phyloP scores from a whole-genome alignment of 1,140 invertebrate genomes.

The Thalassaphorura encarpata region DNA sequence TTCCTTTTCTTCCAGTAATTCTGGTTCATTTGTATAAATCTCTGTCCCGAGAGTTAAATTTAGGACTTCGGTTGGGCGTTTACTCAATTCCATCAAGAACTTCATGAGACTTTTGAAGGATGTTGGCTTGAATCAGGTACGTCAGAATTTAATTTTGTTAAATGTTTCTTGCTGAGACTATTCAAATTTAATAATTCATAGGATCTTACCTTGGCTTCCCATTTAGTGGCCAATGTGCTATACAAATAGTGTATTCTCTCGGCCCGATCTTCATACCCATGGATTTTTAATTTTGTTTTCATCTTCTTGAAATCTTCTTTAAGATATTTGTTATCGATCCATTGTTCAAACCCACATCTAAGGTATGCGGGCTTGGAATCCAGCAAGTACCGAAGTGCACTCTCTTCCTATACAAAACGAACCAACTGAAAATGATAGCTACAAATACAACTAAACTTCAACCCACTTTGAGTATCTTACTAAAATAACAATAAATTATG shows the following conservation, averaged over 20 bases:
- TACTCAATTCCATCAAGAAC: constrained; percentile 21
- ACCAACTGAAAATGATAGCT: neutral
- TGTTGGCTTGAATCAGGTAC: constrained; percentile 14
- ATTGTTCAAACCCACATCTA: neutral
- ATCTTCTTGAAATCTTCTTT: constrained; percentile 10
- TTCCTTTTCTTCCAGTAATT: neutral
- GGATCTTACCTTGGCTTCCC: constrained; percentile 1
- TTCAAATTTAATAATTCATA: neutral
- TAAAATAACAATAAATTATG: no score
- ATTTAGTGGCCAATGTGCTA: constrained; percentile 7
- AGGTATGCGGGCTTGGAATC: constrained; percentile 11
- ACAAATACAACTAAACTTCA: no score
- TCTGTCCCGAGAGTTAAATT: neutral
- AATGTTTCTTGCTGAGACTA: neutral
- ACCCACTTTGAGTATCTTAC: no score
- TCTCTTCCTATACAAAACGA: constrained; percentile 11
- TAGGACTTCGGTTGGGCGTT: constrained; percentile 13
- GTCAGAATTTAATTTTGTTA: neutral
- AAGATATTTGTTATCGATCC: constrained; percentile 3
- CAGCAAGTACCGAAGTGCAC: constrained; percentile 2
- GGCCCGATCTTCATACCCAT: constrained; percentile 21
- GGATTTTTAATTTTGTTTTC: constrained; percentile 15
- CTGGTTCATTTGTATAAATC: constrained; percentile 5
- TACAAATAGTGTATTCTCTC: constrained; percentile 14
- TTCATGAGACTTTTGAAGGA: constrained; percentile 8